phyloP scores from a whole-genome alignment of 2,888 invertebrate genomes.

The Oxystoma pomonae region DNA sequence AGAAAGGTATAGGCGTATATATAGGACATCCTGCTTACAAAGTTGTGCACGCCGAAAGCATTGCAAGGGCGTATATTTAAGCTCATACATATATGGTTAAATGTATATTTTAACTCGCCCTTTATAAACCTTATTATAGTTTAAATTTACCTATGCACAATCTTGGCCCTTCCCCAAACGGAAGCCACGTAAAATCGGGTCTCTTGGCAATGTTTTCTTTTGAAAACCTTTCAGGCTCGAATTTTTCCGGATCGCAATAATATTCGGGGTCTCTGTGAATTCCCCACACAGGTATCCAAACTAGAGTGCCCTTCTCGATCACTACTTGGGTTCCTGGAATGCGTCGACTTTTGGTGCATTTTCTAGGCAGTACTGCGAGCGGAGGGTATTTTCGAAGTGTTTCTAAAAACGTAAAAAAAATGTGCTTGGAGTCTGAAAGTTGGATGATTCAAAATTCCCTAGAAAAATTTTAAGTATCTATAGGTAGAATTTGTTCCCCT shows the following conservation, averaged over 20 bases:
- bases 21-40: too few species aligned
- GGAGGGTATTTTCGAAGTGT: slow-evolving; percentile 2
- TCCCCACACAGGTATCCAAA: not conserved
- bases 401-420: not conserved
- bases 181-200: not conserved
- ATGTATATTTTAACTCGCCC: too few species aligned
- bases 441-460: too few species aligned
- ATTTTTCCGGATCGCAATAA: not conserved
- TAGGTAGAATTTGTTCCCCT: too few species aligned
- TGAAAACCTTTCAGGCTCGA: not conserved
- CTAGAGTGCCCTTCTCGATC: not conserved
- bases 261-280: not conserved
- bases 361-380: not conserved
- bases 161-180: slow-evolving; percentile 1
- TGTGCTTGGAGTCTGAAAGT: too few species aligned
- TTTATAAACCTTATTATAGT: too few species aligned
- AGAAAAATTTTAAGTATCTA: too few species aligned
- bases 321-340: not conserved
- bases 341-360: not conserved
- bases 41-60: too few species aligned
- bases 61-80: too few species aligned
- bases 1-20: too few species aligned
- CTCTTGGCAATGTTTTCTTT: not conserved
- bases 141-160: slow-evolving; percentile 2
- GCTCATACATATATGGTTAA: too few species aligned